Evolutionary conservation across 1,140 invertebrate species (phyloP).

Genomic region (Camponotus floridanus): DNA sequence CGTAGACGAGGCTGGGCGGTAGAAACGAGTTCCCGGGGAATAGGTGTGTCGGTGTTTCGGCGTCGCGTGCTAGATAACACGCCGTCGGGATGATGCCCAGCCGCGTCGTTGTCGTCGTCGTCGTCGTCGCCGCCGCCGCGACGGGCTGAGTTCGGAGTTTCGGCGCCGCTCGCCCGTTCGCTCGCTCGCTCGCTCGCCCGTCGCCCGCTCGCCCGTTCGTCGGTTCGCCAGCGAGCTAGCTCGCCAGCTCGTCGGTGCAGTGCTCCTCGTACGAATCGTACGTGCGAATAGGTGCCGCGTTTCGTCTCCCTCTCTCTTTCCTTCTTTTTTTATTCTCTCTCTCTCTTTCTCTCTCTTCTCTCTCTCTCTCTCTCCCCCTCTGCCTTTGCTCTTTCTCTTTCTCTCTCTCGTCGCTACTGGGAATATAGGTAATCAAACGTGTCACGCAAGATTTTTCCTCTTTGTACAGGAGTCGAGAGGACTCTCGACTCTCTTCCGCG

Average conservation of each 20-base stretch:
- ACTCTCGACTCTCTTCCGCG: not conserved
- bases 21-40: conserved; percentile 72
- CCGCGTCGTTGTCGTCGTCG: conserved; percentile 45
- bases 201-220: too few species aligned
- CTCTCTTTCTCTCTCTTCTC: not conserved
- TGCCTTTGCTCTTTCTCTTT: not conserved
- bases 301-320: not conserved
- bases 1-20: conserved; percentile 77
- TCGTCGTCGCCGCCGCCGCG: conserved; percentile 34
- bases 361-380: not conserved
- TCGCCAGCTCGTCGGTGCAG: conserved; percentile 9
- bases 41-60: conserved; percentile 79
- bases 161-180: not conserved
- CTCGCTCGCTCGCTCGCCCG: too few species aligned
- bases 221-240: not conserved
- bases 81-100: conserved; percentile 67
- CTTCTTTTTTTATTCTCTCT: not conserved
- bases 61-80: conserved; percentile 70
- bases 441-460: not conserved
- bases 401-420: not conserved
- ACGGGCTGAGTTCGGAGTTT: conserved; percentile 38
- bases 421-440: conserved; percentile 23
- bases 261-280: conserved; percentile 46
- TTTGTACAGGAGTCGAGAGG: too few species aligned
- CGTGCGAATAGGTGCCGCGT: conserved; percentile 35